Conservation (phyloP, 2,888 invertebrate species). For the Nemotelus nigrinus region DNA sequence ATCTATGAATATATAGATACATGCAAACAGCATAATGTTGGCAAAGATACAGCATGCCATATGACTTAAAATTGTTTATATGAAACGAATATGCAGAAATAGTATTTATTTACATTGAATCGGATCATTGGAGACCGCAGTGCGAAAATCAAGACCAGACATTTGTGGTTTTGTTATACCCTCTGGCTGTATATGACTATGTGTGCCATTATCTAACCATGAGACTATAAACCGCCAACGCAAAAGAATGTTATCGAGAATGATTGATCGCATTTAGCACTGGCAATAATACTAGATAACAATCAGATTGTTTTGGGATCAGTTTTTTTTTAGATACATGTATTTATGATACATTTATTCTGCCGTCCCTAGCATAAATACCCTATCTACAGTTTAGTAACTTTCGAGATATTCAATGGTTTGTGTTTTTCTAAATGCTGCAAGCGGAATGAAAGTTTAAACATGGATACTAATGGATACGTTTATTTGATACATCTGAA, state of each 20-base stretch:
- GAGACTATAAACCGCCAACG: slow-evolving; percentile 11
- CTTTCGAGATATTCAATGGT: too few species aligned
- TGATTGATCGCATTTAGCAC: background rate
- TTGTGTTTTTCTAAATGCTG: too few species aligned
- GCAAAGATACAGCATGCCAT: background rate
- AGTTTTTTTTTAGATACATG: too few species aligned
- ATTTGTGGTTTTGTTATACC: slow-evolving; percentile 4
- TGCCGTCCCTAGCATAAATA: too few species aligned
- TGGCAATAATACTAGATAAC: background rate
- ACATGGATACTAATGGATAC: too few species aligned
- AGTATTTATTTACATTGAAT: background rate
- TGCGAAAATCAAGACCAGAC: background rate
- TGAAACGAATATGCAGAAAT: background rate
- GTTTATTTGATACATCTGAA: too few species aligned
- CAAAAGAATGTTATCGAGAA: slow-evolving; percentile 1
- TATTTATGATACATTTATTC: too few species aligned
- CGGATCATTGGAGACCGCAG: background rate
- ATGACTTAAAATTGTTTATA: too few species aligned
- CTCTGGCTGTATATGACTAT: background rate
- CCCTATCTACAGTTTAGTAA: too few species aligned
- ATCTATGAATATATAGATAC: background rate
- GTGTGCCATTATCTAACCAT: slow-evolving; percentile 4
- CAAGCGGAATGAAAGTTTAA: too few species aligned
- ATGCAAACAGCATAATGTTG: background rate
- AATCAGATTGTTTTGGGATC: background rate